These are phyloP conservation scores for Sympetrum striolatum DNA, from an alignment of 2,888 invertebrate species.

Conservation along the genomic window DNA sequence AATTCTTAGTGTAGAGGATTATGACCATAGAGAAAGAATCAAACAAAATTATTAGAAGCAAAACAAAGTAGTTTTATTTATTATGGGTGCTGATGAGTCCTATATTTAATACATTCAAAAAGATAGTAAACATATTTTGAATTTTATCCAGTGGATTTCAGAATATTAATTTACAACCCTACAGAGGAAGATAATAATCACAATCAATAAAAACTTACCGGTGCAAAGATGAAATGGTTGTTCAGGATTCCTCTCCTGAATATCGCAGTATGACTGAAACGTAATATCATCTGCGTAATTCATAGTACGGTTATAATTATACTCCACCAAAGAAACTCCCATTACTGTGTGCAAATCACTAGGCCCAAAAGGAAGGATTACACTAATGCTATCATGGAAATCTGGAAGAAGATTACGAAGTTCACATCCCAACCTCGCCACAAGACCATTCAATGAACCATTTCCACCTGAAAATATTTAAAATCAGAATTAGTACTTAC, in stretches of 20 bases:
- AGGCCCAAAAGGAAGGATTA: constrained; percentile 27
- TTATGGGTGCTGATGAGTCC: too few species aligned
- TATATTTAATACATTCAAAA: too few species aligned
- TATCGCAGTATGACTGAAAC: neutral
- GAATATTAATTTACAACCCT: neutral
- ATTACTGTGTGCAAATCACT: constrained; percentile 28
- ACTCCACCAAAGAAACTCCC: constrained; percentile 24
- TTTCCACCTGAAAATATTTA: neutral
- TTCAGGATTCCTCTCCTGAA: neutral
- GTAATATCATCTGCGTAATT: neutral
- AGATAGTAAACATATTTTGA: too few species aligned
- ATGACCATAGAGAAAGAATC: too few species aligned
- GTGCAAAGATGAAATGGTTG: constrained; percentile 3
- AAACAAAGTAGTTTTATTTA: too few species aligned
- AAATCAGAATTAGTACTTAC: too few species aligned
- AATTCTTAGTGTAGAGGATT: too few species aligned
- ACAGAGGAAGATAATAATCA: neutral
- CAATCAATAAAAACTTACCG: neutral
- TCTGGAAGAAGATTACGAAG: neutral
- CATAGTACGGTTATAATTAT: neutral
- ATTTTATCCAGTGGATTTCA: neutral
- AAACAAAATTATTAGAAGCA: too few species aligned
- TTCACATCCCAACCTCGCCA: neutral
- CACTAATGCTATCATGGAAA: constrained; percentile 10
- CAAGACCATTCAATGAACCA: constrained; percentile 15